Conservation (phyloP, 2,797 vertebrate genomes). For the Rhinophrynus dorsalis region DNA sequence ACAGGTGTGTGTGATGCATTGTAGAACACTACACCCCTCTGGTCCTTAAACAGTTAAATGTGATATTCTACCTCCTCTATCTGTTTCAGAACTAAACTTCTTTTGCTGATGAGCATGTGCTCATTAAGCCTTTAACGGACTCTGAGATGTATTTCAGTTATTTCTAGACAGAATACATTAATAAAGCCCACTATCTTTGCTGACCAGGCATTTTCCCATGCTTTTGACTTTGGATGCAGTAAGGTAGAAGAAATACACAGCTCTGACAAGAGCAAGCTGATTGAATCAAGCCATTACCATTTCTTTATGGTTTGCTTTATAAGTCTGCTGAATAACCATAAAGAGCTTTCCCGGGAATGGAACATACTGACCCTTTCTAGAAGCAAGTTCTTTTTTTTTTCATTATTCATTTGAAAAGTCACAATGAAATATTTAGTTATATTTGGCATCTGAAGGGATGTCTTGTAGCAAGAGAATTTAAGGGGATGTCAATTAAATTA, state of each 20-base stretch:
- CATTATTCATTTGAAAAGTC: neutral
- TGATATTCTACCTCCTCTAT: neutral
- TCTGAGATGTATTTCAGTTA: constrained; percentile 9
- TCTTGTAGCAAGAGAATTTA: neutral
- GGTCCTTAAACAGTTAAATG: too few relatives aligned
- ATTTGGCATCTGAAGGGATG: neutral
- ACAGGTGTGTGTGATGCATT: too few relatives aligned
- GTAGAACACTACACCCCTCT: too few relatives aligned
- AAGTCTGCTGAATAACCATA: constrained; percentile 10
- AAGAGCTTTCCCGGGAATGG: neutral
- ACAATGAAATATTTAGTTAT: neutral
- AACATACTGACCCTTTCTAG: too few relatives aligned
- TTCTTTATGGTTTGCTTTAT: constrained; percentile 13
- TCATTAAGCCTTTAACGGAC: neutral
- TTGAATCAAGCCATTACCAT: constrained; percentile 32
- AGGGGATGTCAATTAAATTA: neutral
- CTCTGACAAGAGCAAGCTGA: constrained; percentile 25
- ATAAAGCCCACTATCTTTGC: constrained; percentile 9
- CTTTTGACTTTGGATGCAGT: constrained; percentile 30
- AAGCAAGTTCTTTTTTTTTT: neutral
- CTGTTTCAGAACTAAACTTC: neutral
- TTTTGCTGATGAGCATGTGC: neutral
- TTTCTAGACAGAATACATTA: neutral
- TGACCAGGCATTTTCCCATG: constrained; percentile 20
- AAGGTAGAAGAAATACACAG: constrained; percentile 26